A percentile compares a stretch with the other conserved stretches of the same genome.
Conservation (phyloP, 2,113 vertebrate species). For the Cebidichthys violaceus region DNA sequence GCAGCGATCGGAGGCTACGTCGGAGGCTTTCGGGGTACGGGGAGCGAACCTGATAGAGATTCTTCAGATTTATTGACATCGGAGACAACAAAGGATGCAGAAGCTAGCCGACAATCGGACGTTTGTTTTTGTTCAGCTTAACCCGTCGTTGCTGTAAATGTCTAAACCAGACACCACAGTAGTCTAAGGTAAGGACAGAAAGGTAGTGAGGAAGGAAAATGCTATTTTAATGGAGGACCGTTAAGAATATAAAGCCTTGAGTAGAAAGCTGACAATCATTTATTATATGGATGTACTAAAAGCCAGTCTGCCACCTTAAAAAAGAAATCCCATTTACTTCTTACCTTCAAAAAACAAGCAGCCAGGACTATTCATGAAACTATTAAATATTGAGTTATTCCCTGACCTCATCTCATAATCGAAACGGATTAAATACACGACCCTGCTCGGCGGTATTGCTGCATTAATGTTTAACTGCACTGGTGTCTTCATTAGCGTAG, state of each 20-base stretch:
- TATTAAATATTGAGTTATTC: not conserved
- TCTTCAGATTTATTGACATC: slow-evolving; percentile 22
- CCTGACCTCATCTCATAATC: not conserved
- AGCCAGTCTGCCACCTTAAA: not conserved
- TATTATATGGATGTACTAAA: not conserved
- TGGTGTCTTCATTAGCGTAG: not conserved
- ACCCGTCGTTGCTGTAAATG: not conserved
- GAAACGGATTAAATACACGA: slow-evolving; percentile 1
- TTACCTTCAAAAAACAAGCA: not conserved
- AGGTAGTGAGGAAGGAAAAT: not conserved
- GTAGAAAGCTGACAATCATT: not conserved
- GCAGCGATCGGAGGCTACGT: slow-evolving; percentile 45
- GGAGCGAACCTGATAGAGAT: slow-evolving; percentile 9
- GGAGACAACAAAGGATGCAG: not conserved
- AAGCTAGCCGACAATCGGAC: not conserved
- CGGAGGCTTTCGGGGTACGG: slow-evolving; percentile 5
- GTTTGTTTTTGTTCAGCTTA: not conserved
- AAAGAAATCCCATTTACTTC: not conserved
- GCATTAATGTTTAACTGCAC: slow-evolving; percentile 11
- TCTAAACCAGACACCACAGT: not conserved
- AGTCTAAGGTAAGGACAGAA: not conserved
- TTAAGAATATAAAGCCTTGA: not conserved
- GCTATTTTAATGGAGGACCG: not conserved
- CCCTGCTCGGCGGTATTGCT: not conserved
- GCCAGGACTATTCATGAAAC: not conserved